These are phyloP conservation scores for Acleris emargana DNA, from an alignment of 2,888 invertebrate genomes.

Conservation along the genomic window DNA sequence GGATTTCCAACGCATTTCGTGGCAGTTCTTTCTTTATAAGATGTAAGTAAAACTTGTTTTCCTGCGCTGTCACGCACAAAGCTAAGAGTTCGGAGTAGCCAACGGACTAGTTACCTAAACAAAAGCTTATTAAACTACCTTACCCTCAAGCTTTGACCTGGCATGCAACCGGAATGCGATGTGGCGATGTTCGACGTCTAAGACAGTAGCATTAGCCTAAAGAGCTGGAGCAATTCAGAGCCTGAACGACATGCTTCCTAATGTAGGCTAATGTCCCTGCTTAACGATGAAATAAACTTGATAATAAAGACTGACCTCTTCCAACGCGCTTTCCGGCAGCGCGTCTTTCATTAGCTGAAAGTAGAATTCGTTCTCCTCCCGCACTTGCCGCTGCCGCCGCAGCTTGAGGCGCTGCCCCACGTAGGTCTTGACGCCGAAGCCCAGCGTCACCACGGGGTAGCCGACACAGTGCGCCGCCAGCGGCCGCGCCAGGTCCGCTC, in stretches of 20 bases:
- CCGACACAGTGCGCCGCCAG: slow-evolving; percentile 97
- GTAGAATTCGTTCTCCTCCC: slow-evolving; percentile 97
- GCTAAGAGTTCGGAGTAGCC: slow-evolving; percentile 95
- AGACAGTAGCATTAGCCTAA: too few relatives aligned
- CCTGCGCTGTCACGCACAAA: slow-evolving; percentile 96
- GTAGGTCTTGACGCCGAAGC: slow-evolving; percentile 97
- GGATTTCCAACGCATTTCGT: slow-evolving; percentile 61
- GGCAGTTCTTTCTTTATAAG: slow-evolving; percentile 96
- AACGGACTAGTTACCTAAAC: slow-evolving; percentile 92
- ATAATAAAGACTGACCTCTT: slow-evolving; percentile 53
- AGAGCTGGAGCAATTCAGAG: too few relatives aligned
- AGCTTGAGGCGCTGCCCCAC: slow-evolving; percentile 95
- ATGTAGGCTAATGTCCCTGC: too few relatives aligned
- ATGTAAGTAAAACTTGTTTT: slow-evolving; percentile 97
- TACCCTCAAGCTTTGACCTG: too few relatives aligned
- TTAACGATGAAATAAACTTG: not conserved
- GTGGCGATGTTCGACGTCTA: too few relatives aligned
- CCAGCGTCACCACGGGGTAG: slow-evolving; percentile 97
- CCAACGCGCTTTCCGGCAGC: slow-evolving; percentile 85
- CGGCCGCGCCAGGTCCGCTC: slow-evolving; percentile 95
- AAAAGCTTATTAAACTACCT: too few relatives aligned
- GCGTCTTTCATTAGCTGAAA: slow-evolving; percentile 96
- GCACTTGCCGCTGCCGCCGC: slow-evolving; percentile 96
- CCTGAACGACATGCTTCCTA: too few relatives aligned
- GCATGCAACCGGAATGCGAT: too few relatives aligned